phyloP scores from a whole-genome alignment of 2,888 invertebrate genomes.

The Drosophila meridiana region DNA sequence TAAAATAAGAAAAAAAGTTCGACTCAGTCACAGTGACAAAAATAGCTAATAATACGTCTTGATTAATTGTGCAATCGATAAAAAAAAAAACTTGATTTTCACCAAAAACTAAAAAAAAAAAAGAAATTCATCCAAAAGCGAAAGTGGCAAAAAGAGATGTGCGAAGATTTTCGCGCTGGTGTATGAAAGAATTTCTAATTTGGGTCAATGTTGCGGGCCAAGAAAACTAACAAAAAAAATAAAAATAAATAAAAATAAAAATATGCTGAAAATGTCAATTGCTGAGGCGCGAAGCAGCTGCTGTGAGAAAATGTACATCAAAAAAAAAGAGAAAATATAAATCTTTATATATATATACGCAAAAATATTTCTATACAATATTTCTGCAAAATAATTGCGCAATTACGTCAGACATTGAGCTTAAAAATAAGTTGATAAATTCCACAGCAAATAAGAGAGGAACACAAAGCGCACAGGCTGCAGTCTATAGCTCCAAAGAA shows the following conservation, averaged over 20 bases:
- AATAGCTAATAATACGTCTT: conserved; percentile 48
- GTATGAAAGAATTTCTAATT: conserved; percentile 50
- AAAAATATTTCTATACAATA: conserved; percentile 29
- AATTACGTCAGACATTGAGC: conserved; percentile 57
- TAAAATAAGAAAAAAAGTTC: not conserved
- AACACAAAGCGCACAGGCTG: not conserved
- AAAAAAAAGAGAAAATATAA: conserved; percentile 6
- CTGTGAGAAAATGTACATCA: not conserved
- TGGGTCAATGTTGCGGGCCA: conserved; percentile 64
- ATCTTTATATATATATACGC: not conserved
- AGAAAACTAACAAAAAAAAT: conserved; percentile 4
- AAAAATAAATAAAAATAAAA: conserved; percentile 13
- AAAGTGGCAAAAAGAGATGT: conserved; percentile 51
- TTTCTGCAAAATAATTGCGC: conserved; percentile 64
- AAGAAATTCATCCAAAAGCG: conserved; percentile 47
- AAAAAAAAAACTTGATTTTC: conserved; percentile 41
- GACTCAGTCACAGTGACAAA: conserved; percentile 27
- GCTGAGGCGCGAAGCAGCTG: conserved; percentile 60
- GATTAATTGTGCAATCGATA: conserved; percentile 67
- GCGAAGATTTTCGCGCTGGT: conserved; percentile 32
- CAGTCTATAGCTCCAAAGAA: not conserved
- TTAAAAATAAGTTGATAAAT: conserved; percentile 55
- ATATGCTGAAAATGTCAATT: conserved; percentile 53
- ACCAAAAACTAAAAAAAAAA: conserved; percentile 14
- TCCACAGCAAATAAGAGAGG: not conserved